phyloP scores from a whole-genome alignment of 2,888 invertebrate species.

The Amphipyra berbera region DNA sequence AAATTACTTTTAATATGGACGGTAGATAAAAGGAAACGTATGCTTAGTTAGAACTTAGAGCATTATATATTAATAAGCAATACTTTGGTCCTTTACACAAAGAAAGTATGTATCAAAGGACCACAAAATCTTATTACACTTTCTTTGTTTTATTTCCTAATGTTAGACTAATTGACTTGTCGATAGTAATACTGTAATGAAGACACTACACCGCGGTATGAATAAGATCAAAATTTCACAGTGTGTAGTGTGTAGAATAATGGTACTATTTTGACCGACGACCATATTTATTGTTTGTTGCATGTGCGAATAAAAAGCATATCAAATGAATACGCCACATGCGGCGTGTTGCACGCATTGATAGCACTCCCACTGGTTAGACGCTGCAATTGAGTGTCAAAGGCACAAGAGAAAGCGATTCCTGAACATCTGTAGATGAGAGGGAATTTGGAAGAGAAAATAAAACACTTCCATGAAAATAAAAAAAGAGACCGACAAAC shows the following conservation, averaged over 20 bases:
- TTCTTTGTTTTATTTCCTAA: too few relatives aligned
- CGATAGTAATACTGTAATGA: too few relatives aligned
- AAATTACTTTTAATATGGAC: not conserved
- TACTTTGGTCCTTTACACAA: too few relatives aligned
- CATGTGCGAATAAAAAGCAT: constrained; percentile 62
- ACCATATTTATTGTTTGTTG: constrained; percentile 32
- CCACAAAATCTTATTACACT: too few relatives aligned
- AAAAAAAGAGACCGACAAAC: not conserved
- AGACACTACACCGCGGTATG: too few relatives aligned
- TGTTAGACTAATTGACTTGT: too few relatives aligned
- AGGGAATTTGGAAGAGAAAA: not conserved
- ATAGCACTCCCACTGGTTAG: constrained; percentile 69
- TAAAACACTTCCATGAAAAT: too few relatives aligned
- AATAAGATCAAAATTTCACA: not conserved
- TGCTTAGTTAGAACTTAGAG: too few relatives aligned
- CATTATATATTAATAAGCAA: too few relatives aligned
- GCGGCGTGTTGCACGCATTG: constrained; percentile 65
- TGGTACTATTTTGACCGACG: constrained; percentile 30
- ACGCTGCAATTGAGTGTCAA: constrained; percentile 46
- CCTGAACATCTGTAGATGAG: not conserved
- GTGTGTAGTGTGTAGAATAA: not conserved
- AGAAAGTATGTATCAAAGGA: too few relatives aligned
- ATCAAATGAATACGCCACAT: constrained; percentile 67
- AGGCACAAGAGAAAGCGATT: constrained; percentile 49
- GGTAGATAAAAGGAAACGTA: too few relatives aligned